These are phyloP conservation scores for Saguinus midas DNA, from an alignment of 2,113 vertebrate genomes.

Conservation along the genomic window DNA sequence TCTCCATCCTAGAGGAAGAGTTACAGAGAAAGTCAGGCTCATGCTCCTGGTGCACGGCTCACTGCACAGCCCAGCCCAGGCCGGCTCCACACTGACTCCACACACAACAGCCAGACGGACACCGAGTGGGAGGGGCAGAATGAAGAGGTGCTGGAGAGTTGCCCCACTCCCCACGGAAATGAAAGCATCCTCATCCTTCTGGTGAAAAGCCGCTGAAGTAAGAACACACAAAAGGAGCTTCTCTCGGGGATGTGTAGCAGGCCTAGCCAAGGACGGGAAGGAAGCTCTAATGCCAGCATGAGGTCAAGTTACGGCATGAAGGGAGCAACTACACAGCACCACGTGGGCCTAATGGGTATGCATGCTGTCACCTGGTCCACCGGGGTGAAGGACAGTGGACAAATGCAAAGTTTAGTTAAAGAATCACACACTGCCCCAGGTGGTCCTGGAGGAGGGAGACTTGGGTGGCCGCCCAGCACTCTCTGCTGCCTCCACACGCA, in stretches of 20 bases:
- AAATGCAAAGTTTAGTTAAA: neutral
- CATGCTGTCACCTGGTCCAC: fast-evolving
- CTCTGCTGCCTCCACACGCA: neutral
- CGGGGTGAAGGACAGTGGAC: neutral
- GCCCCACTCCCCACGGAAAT: neutral
- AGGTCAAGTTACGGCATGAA: fast-evolving
- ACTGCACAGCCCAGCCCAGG: neutral
- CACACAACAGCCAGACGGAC: fast-evolving
- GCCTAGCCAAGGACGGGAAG: neutral
- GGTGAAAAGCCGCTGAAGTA: neutral
- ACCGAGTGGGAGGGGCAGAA: neutral
- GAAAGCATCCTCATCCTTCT: neutral
- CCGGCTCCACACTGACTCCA: fast-evolving
- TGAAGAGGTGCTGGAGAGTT: neutral
- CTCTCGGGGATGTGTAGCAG: neutral
- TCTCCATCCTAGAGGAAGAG: constrained; percentile 92
- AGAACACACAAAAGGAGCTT: neutral
- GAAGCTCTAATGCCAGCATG: neutral
- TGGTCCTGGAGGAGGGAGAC: neutral
- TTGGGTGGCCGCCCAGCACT: fast-evolving
- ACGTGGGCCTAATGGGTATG: neutral
- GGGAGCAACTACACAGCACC: neutral
- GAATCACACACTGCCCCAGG: neutral
- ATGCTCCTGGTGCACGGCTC: neutral
- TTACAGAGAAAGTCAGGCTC: constrained; percentile 40